These are phyloP conservation scores for Cydia amplana DNA, from an alignment of 1,140 invertebrate species.

Conservation along the genomic window DNA sequence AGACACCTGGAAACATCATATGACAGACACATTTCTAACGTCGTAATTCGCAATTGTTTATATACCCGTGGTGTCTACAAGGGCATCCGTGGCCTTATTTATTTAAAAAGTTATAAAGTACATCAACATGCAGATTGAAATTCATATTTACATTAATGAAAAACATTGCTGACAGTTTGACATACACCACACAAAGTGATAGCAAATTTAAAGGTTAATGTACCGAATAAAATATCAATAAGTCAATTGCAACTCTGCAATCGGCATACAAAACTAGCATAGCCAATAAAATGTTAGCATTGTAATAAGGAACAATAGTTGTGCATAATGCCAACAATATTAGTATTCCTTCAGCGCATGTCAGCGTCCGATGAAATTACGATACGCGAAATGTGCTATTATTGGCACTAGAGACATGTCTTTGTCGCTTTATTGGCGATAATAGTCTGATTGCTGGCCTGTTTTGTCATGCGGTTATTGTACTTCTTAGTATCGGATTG, in stretches of 20 bases:
- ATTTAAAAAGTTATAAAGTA: too few species aligned
- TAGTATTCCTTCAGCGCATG: conserved; percentile 41
- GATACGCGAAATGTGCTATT: conserved; percentile 44
- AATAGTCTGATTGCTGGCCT: not conserved
- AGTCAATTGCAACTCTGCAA: conserved; percentile 10
- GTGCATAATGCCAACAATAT: conserved; percentile 31
- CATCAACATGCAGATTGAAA: too few species aligned
- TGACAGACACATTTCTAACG: too few species aligned
- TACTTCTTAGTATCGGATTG: not conserved
- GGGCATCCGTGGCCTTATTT: too few species aligned
- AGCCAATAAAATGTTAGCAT: conserved; percentile 10
- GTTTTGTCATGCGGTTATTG: not conserved
- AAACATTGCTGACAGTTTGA: too few species aligned
- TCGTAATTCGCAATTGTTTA: too few species aligned
- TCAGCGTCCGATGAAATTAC: conserved; percentile 44
- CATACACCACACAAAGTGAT: not conserved
- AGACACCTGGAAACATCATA: too few species aligned
- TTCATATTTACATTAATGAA: too few species aligned
- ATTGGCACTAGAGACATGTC: conserved; percentile 44
- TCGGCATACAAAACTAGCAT: conserved; percentile 11
- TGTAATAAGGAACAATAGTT: conserved; percentile 18
- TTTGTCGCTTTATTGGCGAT: not conserved
- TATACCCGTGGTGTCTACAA: too few species aligned
- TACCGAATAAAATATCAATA: not conserved
- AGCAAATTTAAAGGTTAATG: conserved; percentile 6